Percentiles rank a stretch among this genome's conserved stretches.
phyloP scores from a whole-genome alignment of 23 tunicate genomes.

The Phallusia fumigata region DNA sequence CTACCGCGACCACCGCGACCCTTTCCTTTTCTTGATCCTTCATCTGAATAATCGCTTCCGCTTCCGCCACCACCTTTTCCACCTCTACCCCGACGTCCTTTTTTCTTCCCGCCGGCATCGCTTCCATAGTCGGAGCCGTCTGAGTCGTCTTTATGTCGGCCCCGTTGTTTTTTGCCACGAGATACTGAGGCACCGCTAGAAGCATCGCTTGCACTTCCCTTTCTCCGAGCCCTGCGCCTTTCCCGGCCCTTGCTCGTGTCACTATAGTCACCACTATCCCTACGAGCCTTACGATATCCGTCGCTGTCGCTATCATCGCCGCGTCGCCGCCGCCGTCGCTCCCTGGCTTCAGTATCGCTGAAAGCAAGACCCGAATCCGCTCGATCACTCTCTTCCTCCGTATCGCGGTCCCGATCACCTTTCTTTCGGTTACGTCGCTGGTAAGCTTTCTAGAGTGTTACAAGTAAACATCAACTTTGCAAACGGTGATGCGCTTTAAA shows the following conservation, averaged over 20 bases:
- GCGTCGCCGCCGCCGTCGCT: conserved; percentile 64
- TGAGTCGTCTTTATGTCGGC: conserved; percentile 17
- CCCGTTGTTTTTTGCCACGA: conserved; percentile 14
- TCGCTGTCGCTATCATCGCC: conserved; percentile 31
- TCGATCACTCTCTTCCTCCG: conserved; percentile 58
- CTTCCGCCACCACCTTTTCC: conserved; percentile 15
- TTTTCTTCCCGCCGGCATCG: conserved; percentile 46
- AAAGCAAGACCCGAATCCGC: conserved; percentile 92
- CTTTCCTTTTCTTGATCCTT: conserved; percentile 32
- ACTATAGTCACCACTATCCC: conserved; percentile 72
- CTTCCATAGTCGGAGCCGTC: conserved; percentile 59
- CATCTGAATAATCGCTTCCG: conserved; percentile 33
- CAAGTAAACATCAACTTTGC: not conserved
- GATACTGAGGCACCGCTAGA: conserved; percentile 5
- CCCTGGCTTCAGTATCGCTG: conserved; percentile 78
- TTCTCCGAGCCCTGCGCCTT: conserved; percentile 32
- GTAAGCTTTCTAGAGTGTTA: conserved; percentile 43
- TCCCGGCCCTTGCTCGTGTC: conserved; percentile 31
- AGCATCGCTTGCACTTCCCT: conserved; percentile 17
- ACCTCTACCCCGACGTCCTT: conserved; percentile 39
- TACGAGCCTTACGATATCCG: conserved; percentile 21
- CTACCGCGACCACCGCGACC: conserved; percentile 37
- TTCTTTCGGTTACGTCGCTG: conserved; percentile 52
- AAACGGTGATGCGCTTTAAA: not conserved
- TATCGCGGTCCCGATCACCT: conserved; percentile 29